A percentile compares a stretch with the other conserved stretches of the same genome.
Conservation (phyloP, 2,888 invertebrate genomes). For the Epistrophella euchroma region DNA sequence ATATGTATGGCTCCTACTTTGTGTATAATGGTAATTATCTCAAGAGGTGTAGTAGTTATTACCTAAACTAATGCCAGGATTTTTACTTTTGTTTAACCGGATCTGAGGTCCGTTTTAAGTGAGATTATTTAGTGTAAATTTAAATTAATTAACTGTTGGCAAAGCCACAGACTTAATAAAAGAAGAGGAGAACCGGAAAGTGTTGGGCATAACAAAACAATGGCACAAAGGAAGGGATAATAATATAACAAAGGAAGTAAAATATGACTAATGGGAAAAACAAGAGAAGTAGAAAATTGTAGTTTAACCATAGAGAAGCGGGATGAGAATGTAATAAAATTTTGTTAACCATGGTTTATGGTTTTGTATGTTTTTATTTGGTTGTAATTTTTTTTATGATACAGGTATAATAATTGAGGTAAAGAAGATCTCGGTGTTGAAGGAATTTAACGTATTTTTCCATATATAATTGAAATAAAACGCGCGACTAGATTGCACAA, state of each 20-base stretch:
- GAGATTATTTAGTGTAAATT: conserved; percentile 73
- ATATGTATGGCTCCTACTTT: conserved; percentile 17
- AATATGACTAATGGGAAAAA: conserved; percentile 56
- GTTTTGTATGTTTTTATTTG: not conserved
- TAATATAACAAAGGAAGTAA: conserved; percentile 42
- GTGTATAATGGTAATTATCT: conserved; percentile 66
- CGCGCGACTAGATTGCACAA: too few relatives aligned
- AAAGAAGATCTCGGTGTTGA: not conserved
- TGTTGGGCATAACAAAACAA: conserved; percentile 48
- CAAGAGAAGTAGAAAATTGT: conserved; percentile 11
- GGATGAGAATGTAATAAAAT: not conserved
- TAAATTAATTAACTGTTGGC: conserved; percentile 71
- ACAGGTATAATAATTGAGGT: not conserved
- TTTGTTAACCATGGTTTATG: not conserved
- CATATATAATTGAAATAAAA: too few relatives aligned
- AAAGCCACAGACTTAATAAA: conserved; percentile 31
- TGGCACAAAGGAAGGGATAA: conserved; percentile 58
- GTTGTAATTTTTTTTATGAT: too few relatives aligned
- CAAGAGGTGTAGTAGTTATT: conserved; percentile 68
- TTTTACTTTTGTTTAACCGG: conserved; percentile 65
- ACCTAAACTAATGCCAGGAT: conserved; percentile 66
- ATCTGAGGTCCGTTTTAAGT: conserved; percentile 50
- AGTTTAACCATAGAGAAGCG: not conserved
- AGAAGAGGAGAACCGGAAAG: conserved; percentile 19
- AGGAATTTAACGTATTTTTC: not conserved